Evolutionary conservation across 2,888 invertebrate genomes (phyloP).

Genomic region (Alviniconcha strummeri): DNA sequence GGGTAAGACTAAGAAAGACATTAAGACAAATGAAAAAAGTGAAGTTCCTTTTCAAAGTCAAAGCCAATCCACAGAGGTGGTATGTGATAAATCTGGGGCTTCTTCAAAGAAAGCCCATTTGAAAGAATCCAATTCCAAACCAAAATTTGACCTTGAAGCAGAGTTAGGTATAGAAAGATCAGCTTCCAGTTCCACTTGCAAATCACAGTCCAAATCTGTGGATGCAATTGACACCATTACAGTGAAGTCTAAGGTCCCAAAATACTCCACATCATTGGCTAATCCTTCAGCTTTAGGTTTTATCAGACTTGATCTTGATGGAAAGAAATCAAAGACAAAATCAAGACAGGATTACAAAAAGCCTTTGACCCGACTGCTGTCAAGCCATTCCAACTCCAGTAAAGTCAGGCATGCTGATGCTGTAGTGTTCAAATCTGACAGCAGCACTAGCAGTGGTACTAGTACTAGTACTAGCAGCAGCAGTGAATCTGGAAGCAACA

Average conservation of each 20-base stretch:
- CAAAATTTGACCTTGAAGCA: slow-evolving; percentile 12
- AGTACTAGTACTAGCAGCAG: background rate
- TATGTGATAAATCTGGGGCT: background rate
- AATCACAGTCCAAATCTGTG: background rate
- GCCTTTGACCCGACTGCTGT: background rate
- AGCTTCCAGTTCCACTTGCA: background rate
- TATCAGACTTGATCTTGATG: background rate
- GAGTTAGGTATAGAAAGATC: slow-evolving; percentile 5
- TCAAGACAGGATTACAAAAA: background rate
- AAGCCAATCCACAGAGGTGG: background rate
- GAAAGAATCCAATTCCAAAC: background rate
- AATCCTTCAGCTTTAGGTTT: background rate
- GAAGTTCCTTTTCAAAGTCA: background rate
- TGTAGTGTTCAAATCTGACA: slow-evolving; percentile 3
- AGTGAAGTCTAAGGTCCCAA: background rate
- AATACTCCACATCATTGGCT: background rate
- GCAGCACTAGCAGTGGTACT: background rate
- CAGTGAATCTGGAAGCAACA: background rate
- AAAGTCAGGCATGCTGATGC: background rate
- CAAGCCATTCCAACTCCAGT: background rate
- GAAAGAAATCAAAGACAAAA: background rate
- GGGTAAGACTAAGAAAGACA: no score
- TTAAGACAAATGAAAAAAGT: no score
- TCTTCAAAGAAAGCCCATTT: background rate
- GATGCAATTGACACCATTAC: background rate